These are phyloP conservation scores for Rostratula benghalensis DNA, from an alignment of 2,113 vertebrate species.

Conservation along the genomic window DNA sequence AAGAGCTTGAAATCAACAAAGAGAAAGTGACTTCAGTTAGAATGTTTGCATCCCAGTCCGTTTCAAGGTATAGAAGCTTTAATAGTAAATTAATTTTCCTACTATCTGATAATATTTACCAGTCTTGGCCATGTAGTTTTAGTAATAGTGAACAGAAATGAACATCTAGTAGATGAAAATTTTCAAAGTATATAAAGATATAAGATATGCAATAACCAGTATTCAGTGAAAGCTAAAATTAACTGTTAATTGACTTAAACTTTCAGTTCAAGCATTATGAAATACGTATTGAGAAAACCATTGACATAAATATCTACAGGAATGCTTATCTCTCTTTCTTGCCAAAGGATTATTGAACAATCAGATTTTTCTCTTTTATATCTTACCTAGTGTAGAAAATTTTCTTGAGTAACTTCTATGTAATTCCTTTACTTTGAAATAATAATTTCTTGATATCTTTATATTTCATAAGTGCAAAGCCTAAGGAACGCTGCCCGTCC, in stretches of 20 bases:
- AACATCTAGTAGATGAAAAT: background rate
- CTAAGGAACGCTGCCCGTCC: conserved; percentile 88
- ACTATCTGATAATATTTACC: background rate
- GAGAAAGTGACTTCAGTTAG: conserved; percentile 75
- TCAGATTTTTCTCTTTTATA: background rate
- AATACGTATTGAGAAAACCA: background rate
- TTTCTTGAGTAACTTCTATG: background rate
- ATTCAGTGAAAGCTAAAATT: background rate
- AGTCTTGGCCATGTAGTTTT: background rate
- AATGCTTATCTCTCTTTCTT: background rate
- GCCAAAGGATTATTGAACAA: background rate
- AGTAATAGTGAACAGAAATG: background rate
- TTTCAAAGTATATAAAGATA: background rate
- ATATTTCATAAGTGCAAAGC: conserved; percentile 81
- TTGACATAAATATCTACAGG: background rate
- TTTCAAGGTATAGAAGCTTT: conserved; percentile 71
- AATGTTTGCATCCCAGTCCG: conserved; percentile 78
- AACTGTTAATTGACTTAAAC: background rate
- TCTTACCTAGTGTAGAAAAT: background rate
- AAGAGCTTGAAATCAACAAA: conserved; percentile 78
- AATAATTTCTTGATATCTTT: conserved; percentile 55
- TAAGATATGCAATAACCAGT: background rate
- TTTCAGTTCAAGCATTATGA: background rate
- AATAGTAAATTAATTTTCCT: background rate
- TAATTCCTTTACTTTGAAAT: background rate